Evolutionary conservation across 2,888 invertebrate species (phyloP).

Genomic region (Elysia crispata): DNA sequence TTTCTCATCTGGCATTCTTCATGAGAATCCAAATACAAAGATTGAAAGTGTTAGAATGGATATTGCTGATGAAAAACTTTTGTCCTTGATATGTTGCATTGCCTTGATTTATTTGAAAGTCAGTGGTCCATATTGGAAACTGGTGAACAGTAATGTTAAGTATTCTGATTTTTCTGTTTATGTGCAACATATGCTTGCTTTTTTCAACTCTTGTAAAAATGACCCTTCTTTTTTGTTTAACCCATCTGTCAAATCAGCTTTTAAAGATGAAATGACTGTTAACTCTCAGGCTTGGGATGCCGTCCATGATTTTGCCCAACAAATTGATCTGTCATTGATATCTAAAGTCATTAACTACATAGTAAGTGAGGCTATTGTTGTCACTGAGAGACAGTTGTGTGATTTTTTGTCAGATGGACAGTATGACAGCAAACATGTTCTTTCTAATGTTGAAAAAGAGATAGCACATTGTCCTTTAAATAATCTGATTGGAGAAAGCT

Average conservation of each 20-base stretch:
- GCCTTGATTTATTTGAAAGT: slow-evolving; percentile 2
- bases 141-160: not conserved
- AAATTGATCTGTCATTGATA: not conserved
- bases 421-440: not conserved
- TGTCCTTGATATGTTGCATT: not conserved
- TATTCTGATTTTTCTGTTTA: not conserved
- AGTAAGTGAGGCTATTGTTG: not conserved
- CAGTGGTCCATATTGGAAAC: slow-evolving; percentile 5
- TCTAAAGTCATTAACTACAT: not conserved
- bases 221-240: not conserved
- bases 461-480: not conserved
- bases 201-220: not conserved
- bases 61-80: not conserved
- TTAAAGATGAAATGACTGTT: not conserved
- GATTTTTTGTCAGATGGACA: not conserved
- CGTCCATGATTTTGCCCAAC: not conserved
- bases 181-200: not conserved
- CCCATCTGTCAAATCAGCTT: not conserved
- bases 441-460: not conserved
- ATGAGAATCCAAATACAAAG: not conserved
- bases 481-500: not conserved
- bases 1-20: not conserved
- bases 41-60: not conserved
- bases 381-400: not conserved
- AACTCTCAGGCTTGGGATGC: not conserved